phyloP scores from a whole-genome alignment of 2,797 vertebrate genomes.

The Cheirogaleus major region DNA sequence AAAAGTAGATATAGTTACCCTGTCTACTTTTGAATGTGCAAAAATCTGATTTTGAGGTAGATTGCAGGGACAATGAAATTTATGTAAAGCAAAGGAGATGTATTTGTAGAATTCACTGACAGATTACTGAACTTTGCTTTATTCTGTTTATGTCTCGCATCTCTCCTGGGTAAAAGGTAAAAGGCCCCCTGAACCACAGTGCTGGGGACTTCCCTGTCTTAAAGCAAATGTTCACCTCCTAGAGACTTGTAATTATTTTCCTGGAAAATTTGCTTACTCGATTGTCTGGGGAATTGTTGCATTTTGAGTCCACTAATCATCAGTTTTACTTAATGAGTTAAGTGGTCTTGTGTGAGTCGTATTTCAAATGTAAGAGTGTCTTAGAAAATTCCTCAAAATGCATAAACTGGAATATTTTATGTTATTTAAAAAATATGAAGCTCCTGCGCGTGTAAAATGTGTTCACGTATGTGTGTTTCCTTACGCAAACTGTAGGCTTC shows the following conservation, averaged over 20 bases:
- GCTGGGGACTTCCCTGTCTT: not conserved
- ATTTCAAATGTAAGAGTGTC: not conserved
- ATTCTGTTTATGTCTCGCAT: not conserved
- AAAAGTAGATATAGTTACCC: not conserved
- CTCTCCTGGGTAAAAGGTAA: not conserved
- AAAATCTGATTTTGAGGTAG: not conserved
- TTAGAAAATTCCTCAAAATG: not conserved
- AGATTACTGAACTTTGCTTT: not conserved
- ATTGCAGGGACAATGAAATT: not conserved
- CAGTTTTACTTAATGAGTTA: not conserved
- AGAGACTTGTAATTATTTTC: not conserved
- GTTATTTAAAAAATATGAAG: not conserved
- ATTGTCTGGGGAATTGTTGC: not conserved
- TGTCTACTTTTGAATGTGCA: not conserved
- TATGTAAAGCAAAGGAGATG: not conserved
- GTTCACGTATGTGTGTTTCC: not conserved
- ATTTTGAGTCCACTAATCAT: not conserved
- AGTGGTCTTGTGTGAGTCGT: not conserved
- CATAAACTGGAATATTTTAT: not conserved
- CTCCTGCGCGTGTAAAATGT: not conserved
- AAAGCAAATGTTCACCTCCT: not conserved
- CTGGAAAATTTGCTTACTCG: not conserved
- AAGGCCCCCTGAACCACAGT: not conserved
- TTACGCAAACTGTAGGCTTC: constrained; percentile 88
- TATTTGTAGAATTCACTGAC: not conserved